Conservation (phyloP, 2,888 invertebrate genomes). For the Dendrolimus pini region DNA sequence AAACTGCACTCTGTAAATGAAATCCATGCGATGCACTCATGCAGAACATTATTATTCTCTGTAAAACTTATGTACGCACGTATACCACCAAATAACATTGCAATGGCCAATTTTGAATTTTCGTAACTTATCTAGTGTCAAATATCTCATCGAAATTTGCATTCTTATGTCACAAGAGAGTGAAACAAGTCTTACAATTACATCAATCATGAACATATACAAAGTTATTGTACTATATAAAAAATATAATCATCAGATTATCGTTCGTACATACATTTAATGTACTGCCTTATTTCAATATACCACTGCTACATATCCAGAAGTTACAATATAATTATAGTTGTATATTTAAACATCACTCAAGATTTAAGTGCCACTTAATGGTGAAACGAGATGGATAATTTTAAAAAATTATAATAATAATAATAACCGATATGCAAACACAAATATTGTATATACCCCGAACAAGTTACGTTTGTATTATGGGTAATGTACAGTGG, state of each 20-base stretch:
- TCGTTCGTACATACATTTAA: constrained; percentile 49
- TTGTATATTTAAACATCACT: too few species aligned
- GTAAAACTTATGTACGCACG: constrained; percentile 54
- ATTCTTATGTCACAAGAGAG: constrained; percentile 19
- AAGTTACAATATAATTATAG: too few species aligned
- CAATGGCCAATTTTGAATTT: not conserved
- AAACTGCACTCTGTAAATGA: constrained; percentile 51
- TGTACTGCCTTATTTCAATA: constrained; percentile 43
- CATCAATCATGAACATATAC: constrained; percentile 30
- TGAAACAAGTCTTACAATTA: constrained; percentile 36
- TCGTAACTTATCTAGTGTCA: not conserved
- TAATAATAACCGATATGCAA: too few species aligned
- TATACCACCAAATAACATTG: constrained; percentile 11
- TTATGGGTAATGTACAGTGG: too few species aligned
- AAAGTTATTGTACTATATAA: constrained; percentile 12
- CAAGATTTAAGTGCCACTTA: too few species aligned
- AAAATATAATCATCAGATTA: constrained; percentile 23
- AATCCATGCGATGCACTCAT: constrained; percentile 63
- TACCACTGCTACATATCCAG: constrained; percentile 14
- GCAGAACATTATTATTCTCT: constrained; percentile 40
- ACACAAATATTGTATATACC: too few species aligned
- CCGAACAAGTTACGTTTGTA: too few species aligned
- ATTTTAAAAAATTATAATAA: too few species aligned
- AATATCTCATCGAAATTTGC: constrained; percentile 4
- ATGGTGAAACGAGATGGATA: too few species aligned